These are phyloP conservation scores for Champsocephalus gunnari DNA, from an alignment of 2,797 vertebrate species.

Conservation along the genomic window DNA sequence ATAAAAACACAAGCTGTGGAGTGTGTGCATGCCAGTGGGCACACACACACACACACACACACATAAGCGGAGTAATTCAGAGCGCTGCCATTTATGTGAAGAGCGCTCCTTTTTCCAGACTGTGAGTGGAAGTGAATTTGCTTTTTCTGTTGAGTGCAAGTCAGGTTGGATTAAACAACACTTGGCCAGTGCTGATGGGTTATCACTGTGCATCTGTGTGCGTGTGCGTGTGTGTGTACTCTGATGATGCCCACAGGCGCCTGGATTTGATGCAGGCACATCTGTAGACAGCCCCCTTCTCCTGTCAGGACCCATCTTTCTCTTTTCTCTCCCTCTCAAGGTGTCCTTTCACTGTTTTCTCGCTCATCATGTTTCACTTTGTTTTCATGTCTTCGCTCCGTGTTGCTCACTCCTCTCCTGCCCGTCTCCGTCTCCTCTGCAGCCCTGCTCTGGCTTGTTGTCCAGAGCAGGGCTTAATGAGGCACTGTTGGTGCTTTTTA, in stretches of 20 bases:
- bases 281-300: conserved; percentile 72
- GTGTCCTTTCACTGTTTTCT: conserved; percentile 70
- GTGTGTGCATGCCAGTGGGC: conserved; percentile 47
- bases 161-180: conserved; percentile 86
- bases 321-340: conserved; percentile 64
- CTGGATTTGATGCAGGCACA: conserved; percentile 74
- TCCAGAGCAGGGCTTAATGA: conserved; percentile 7
- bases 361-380: conserved; percentile 65
- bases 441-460: conserved; percentile 12
- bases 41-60: conserved; percentile 35
- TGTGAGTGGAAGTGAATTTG: conserved; percentile 86
- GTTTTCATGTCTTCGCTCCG: conserved; percentile 31
- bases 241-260: conserved; percentile 76
- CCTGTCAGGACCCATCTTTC: conserved; percentile 77
- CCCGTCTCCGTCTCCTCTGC: neutral
- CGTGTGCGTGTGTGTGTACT: conserved; percentile 34
- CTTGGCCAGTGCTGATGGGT: conserved; percentile 82
- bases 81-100: conserved; percentile 85
- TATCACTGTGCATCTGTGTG: conserved; percentile 74
- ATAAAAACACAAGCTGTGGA: conserved; percentile 71
- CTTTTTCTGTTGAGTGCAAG: conserved; percentile 85
- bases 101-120: conserved; percentile 81
- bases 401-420: conserved; percentile 20
- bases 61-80: conserved; percentile 70
- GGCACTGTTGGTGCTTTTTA: conserved; percentile 3